Evolutionary conservation across 2,888 invertebrate species (phyloP), one percentile per base, ranked within the genome.

Genomic region (Tenthredo livida): DNA sequence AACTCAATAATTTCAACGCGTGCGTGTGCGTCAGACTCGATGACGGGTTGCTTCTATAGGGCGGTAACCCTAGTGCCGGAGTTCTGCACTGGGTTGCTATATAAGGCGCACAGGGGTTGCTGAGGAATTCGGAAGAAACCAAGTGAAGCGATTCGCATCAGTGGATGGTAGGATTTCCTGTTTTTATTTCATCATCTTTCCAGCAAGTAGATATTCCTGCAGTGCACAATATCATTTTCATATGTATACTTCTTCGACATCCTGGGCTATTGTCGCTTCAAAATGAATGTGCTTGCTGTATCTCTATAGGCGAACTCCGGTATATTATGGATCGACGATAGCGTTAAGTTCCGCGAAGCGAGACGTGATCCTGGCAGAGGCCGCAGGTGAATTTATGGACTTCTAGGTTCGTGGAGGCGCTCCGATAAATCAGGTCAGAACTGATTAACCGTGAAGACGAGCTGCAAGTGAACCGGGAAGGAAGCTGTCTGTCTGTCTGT

Each of bases 401-500:
- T 54, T 75, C 75, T 75, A 43, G 12, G 70, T 70, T 15, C 21
- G n/a, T 72, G 7, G 4, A 43, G 72, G 77, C 29, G 17, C 29
- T 54, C 2, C 50, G 29, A 77, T 77, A 77, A 77, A 77, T 77
- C 77, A 50, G 77, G 77, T 54, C 77, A 77, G 50, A 77, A 29
- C 77, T 50, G 77, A 33, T 77, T 25, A 77, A 54, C 54, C 17
- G 29, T 50, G 43, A 7, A 25, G 77, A 54, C 77, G 7, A 12
- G 54, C 50, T 37, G n/a, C 15, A 33, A 77, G 29, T 2, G 17
- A 77, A 29, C 17, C 77, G 12, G 25, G 4, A 25, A 43, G 77
- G 50, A 33, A 77, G 54, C 54, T 77, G 77, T 77, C 77, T 29
- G 29, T 77, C 29, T 50, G n/a, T n/a, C n/a, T n/a, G n/a, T n/a